A percentile compares a stretch with the other conserved stretches of the same genome.
Evolutionary conservation across 2,113 vertebrate species (phyloP).

Genomic region (Nycticorax nycticorax): DNA sequence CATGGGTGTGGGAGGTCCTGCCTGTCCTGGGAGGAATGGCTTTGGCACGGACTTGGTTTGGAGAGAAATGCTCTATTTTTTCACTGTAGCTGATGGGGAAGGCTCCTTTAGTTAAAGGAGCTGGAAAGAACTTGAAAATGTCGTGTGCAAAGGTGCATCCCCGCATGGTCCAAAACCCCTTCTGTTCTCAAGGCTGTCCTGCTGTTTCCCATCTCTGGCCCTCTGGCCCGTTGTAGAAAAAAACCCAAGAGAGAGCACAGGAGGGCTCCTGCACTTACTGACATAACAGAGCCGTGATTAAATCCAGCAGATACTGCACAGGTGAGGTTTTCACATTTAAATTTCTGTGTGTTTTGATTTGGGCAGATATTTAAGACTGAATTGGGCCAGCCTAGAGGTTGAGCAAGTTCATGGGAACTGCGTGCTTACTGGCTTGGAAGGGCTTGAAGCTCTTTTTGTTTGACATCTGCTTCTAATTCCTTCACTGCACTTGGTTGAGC

Average conservation of each 20-base stretch:
- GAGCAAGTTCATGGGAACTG: neutral
- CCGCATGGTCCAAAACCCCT: accelerated
- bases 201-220: neutral
- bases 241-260: neutral
- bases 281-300: neutral
- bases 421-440: neutral
- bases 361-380: neutral
- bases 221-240: accelerated
- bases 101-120: neutral
- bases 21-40: neutral
- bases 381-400: neutral
- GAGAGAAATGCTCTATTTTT: neutral
- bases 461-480: neutral
- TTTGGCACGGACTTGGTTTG: accelerated
- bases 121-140: neutral
- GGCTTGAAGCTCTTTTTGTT: neutral
- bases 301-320: neutral
- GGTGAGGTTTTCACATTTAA: neutral
- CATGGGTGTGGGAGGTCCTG: neutral
- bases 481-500: neutral
- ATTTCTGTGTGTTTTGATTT: neutral
- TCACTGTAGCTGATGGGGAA: neutral
- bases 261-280: neutral
- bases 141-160: neutral
- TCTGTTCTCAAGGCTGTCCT: neutral